phyloP scores from a whole-genome alignment of 2,113 vertebrate genomes.

The Bubo blakistoni region DNA sequence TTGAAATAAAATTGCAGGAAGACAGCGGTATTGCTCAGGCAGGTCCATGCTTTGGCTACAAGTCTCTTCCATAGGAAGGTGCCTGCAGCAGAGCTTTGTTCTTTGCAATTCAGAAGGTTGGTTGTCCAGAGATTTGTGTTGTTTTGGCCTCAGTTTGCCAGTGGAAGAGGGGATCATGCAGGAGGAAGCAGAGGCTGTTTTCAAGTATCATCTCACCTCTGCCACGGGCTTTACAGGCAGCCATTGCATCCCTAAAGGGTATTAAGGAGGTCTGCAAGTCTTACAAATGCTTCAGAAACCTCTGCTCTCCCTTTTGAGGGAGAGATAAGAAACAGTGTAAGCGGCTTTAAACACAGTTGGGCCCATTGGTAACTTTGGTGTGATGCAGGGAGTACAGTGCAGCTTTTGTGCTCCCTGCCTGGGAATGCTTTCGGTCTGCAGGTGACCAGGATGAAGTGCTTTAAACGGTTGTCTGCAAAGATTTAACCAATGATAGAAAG shows the following conservation, averaged over 20 bases:
- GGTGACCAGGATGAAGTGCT: background rate
- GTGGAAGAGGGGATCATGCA: background rate
- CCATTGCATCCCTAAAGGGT: background rate
- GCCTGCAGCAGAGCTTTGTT: background rate
- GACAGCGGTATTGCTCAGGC: rapidly evolving
- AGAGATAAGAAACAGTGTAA: background rate
- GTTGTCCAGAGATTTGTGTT: background rate
- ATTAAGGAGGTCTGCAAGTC: background rate
- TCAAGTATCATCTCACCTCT: background rate
- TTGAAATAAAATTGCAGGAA: background rate
- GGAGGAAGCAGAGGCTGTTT: background rate
- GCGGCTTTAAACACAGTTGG: background rate
- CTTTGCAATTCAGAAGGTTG: background rate
- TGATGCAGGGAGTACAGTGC: background rate
- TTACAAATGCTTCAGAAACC: background rate
- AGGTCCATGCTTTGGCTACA: background rate
- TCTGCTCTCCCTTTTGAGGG: background rate
- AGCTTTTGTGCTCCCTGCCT: background rate
- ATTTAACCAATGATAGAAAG: background rate
- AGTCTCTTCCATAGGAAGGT: background rate
- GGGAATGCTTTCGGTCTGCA: background rate
- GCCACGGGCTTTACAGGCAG: background rate
- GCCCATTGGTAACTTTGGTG: background rate
- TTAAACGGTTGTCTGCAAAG: background rate
- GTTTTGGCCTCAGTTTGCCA: background rate